Percentiles rank a stretch among this genome's conserved stretches.
phyloP scores from a whole-genome alignment of 2,113 vertebrate species.

The Mungos mungo region DNA sequence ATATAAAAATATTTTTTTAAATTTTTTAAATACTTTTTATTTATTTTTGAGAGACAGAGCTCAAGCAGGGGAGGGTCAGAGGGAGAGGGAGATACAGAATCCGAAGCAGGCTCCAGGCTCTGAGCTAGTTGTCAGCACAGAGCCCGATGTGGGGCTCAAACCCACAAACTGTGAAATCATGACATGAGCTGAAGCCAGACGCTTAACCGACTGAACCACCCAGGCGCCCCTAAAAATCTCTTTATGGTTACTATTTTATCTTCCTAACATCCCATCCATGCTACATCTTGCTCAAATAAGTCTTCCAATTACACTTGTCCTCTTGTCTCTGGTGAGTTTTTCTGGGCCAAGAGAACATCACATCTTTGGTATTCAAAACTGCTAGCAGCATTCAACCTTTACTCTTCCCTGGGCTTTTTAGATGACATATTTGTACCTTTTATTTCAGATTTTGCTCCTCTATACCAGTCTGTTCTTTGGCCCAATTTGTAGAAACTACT shows the following conservation, averaged over 20 bases:
- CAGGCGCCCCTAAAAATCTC: background rate
- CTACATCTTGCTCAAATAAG: background rate
- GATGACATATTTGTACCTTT: background rate
- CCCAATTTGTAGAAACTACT: background rate
- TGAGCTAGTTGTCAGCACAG: no score
- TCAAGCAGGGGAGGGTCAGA: no score
- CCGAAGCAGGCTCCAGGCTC: no score
- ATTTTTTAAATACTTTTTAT: no score
- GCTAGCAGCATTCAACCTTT: background rate
- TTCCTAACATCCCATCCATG: background rate
- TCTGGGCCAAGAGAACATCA: background rate
- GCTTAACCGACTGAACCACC: no score
- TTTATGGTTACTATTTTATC: background rate
- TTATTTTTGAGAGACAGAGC: no score
- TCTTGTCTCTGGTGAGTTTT: background rate
- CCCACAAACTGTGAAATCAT: no score
- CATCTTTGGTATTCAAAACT: background rate
- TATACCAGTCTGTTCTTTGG: background rate
- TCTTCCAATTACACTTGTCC: background rate
- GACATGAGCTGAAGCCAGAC: no score
- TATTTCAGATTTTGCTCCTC: background rate
- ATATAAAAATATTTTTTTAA: background rate
- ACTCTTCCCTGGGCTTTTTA: background rate
- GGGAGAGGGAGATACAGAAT: no score
- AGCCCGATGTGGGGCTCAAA: no score